Percentiles rank a stretch among this genome's conserved stretches.
phyloP scores from a whole-genome alignment of 2,888 invertebrate species.

The Dolichomitus sp. region DNA sequence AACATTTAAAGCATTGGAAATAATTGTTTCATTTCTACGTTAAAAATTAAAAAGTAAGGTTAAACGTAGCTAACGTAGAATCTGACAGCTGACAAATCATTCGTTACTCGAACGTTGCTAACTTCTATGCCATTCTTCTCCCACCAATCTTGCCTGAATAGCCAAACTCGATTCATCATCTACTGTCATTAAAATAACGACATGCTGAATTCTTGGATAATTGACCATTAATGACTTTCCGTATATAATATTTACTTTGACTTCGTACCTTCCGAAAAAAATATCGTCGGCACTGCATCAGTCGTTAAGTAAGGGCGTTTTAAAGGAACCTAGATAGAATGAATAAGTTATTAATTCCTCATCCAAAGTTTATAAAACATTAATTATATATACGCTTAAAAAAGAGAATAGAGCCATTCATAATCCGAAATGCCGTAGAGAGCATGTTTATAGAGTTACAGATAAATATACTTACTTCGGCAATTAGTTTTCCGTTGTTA shows the following conservation, averaged over 20 bases:
- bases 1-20: no score
- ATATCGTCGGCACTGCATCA: not conserved
- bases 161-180: conserved; percentile 1
- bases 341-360: not conserved
- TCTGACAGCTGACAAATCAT: no score
- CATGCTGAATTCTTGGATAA: not conserved
- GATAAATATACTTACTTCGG: not conserved
- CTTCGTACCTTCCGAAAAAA: not conserved
- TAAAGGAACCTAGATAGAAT: not conserved
- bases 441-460: not conserved
- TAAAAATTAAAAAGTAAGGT: no score
- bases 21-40: no score
- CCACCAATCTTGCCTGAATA: not conserved
- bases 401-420: no score
- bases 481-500: not conserved
- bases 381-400: not conserved
- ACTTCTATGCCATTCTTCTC: no score
- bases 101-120: no score
- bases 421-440: no score
- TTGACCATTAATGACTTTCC: not conserved
- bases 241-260: not conserved
- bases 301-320: not conserved
- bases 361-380: not conserved
- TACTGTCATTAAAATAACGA: not conserved
- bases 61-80: no score